Evolutionary conservation across 2,113 vertebrate species (phyloP).

Genomic region (Aegypius monachus): DNA sequence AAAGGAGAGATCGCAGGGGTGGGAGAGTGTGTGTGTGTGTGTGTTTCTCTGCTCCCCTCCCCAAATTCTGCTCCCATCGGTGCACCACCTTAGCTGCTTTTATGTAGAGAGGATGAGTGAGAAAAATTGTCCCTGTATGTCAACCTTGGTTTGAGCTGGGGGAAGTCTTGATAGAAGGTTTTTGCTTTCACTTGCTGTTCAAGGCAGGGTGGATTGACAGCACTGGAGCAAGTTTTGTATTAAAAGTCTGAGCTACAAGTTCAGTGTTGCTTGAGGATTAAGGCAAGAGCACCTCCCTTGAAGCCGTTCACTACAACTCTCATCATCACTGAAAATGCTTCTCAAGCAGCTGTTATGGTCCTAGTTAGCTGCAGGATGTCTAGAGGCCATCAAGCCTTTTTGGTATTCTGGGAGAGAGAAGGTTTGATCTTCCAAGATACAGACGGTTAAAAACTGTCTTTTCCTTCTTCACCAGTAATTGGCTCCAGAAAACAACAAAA

Average conservation of each 20-base stretch:
- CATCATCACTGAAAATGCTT: neutral
- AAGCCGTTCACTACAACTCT: neutral
- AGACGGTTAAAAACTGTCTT: neutral
- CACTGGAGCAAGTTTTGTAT: neutral
- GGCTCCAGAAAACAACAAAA: neutral
- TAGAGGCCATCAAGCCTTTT: neutral
- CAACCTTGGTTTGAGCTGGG: neutral
- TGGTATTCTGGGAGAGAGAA: neutral
- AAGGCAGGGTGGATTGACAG: neutral
- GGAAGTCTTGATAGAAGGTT: neutral
- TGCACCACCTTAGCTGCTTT: neutral
- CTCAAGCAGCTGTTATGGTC: neutral
- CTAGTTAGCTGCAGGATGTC: neutral
- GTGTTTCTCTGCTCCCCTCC: neutral
- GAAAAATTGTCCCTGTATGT: neutral
- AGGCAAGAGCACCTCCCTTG: neutral
- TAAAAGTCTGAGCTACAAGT: neutral
- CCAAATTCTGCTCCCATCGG: neutral
- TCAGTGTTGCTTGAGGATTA: neutral
- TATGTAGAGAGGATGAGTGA: neutral
- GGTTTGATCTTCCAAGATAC: neutral
- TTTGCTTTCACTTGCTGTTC: neutral
- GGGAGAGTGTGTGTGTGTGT: neutral
- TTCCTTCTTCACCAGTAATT: neutral
- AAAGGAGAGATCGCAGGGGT: fast-evolving